Percentiles rank a stretch among this genome's conserved stretches.
Evolutionary conservation across 2,888 invertebrate genomes (phyloP).

Genomic region (Trichogramma evanescens): DNA sequence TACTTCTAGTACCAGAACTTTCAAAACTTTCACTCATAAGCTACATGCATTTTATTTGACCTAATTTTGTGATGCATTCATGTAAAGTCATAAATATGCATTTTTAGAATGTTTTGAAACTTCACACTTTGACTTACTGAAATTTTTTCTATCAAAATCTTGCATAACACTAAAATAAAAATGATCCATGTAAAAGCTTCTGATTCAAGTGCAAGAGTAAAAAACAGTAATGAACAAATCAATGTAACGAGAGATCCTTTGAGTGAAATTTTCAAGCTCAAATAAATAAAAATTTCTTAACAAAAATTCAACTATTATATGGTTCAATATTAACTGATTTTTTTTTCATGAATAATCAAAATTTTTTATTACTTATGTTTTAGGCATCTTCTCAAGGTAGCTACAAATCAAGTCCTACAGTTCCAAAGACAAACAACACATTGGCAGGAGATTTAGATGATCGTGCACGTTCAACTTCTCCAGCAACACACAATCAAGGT

Average conservation of each 20-base stretch:
- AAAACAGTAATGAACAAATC: neutral
- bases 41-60: conserved; percentile 28
- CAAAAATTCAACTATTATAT: conserved; percentile 4
- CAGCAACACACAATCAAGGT: conserved; percentile 49
- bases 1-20: conserved; percentile 27
- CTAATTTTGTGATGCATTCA: conserved; percentile 26
- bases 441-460: conserved; percentile 52
- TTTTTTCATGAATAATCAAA: conserved; percentile 7
- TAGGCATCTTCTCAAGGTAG: conserved; percentile 59
- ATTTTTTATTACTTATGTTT: conserved; percentile 27
- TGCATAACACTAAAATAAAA: neutral
- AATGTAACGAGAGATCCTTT: neutral
- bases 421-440: conserved; percentile 60
- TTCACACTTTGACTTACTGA: neutral
- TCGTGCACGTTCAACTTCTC: conserved; percentile 52
- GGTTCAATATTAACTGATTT: conserved; percentile 20
- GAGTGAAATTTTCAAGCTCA: conserved; percentile 9
- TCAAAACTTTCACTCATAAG: conserved; percentile 32
- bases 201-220: neutral
- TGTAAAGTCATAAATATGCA: conserved; percentile 16
- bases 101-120: conserved; percentile 17
- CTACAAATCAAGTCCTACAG: conserved; percentile 58
- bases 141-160: neutral
- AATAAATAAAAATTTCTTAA: conserved; percentile 4
- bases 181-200: neutral